phyloP scores from a whole-genome alignment of 1,140 invertebrate genomes.

The Hypsibius dujardini region DNA sequence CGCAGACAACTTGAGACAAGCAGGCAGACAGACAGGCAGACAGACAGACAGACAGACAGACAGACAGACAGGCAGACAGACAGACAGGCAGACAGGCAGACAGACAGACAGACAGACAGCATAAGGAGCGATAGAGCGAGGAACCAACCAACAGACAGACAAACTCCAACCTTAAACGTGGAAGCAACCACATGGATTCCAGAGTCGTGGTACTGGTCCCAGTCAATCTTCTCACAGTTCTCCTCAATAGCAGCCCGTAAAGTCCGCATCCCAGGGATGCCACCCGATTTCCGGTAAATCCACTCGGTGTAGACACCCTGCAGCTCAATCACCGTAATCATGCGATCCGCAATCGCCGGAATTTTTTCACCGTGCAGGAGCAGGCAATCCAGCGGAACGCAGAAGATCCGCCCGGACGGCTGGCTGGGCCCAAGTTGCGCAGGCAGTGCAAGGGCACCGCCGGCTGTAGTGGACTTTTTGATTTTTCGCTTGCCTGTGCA shows the following conservation, averaged over 20 bases:
- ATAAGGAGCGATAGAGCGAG: no score
- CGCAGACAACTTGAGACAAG: no score
- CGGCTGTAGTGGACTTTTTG: neutral
- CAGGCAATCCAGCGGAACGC: slow-evolving; percentile 49
- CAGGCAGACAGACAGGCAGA: no score
- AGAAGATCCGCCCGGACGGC: slow-evolving; percentile 46
- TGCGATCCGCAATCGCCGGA: slow-evolving; percentile 61
- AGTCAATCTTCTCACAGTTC: slow-evolving; percentile 41
- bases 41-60: no score
- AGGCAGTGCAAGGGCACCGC: no score
- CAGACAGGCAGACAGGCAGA: no score
- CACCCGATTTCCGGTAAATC: slow-evolving; percentile 76
- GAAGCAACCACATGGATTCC: slow-evolving; percentile 68
- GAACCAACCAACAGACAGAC: no score
- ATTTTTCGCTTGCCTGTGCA: neutral
- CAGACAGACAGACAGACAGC: no score
- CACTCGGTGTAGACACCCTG: slow-evolving; percentile 77
- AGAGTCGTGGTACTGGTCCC: slow-evolving; percentile 37
- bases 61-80: no score
- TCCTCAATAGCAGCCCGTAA: slow-evolving; percentile 53
- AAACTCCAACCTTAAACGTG: no score
- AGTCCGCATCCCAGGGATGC: slow-evolving; percentile 44
- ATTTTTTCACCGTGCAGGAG: slow-evolving; percentile 50
- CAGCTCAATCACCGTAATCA: slow-evolving; percentile 75
- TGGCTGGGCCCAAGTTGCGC: neutral